These are phyloP conservation scores for Catharus bicknelli DNA, from an alignment of 2,113 vertebrate genomes.

Conservation along the genomic window DNA sequence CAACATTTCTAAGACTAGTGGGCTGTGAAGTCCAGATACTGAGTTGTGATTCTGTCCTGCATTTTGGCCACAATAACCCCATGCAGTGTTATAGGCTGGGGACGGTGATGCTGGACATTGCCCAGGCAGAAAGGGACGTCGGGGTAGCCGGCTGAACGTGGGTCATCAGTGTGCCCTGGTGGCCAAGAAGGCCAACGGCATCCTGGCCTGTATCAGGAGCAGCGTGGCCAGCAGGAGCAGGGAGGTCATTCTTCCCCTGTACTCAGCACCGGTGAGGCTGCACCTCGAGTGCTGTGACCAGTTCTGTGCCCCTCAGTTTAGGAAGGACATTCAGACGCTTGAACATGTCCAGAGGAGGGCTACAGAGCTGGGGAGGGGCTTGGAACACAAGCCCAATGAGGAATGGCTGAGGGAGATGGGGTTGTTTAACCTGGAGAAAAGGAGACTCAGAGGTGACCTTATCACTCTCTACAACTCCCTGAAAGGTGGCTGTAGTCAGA, in stretches of 20 bases:
- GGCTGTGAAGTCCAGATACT: too few relatives aligned
- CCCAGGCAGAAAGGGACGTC: too few relatives aligned
- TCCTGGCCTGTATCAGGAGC: neutral
- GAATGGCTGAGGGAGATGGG: accelerated
- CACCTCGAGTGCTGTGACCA: neutral
- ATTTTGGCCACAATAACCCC: too few relatives aligned
- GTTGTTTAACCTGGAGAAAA: too few relatives aligned
- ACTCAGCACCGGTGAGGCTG: accelerated
- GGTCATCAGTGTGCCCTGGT: neutral
- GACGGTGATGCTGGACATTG: too few relatives aligned
- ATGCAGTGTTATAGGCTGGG: too few relatives aligned
- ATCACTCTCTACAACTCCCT: too few relatives aligned
- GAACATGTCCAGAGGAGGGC: accelerated
- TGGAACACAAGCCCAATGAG: neutral
- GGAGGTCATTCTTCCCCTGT: neutral
- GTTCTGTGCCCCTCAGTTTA: neutral
- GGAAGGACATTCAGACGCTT: accelerated
- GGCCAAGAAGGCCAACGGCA: neutral
- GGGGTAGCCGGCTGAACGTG: too few relatives aligned
- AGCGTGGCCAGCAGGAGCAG: neutral
- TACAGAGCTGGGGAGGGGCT: neutral
- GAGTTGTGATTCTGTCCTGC: too few relatives aligned
- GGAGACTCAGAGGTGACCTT: too few relatives aligned
- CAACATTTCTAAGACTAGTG: too few relatives aligned
- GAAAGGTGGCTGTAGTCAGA: too few relatives aligned